These are phyloP conservation scores for Pseudobourletiella spinata DNA, from an alignment of 1,140 invertebrate genomes.

Conservation along the genomic window DNA sequence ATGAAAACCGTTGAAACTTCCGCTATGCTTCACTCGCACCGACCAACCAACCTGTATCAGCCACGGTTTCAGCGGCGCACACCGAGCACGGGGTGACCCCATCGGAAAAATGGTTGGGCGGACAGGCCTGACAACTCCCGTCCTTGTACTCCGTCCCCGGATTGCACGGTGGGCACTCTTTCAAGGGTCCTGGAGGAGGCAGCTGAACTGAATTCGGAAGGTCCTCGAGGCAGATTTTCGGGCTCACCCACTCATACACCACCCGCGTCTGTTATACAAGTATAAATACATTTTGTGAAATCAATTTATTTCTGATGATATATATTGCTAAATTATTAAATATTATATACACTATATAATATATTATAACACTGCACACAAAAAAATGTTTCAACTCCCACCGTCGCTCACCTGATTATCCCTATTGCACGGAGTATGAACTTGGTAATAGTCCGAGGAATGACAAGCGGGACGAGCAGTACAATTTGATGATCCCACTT, in stretches of 20 bases:
- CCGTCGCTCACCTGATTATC: conserved; percentile 42
- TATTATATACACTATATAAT: too few relatives aligned
- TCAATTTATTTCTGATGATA: too few relatives aligned
- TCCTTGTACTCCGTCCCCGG: conserved; percentile 47
- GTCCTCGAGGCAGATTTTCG: conserved; percentile 47
- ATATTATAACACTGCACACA: too few relatives aligned
- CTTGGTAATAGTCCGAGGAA: conserved; percentile 48
- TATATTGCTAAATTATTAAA: too few relatives aligned
- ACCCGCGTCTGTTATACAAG: conserved; percentile 41
- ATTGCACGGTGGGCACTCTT: conserved; percentile 47
- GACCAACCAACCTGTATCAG: conserved; percentile 46
- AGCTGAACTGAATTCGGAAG: conserved; percentile 40
- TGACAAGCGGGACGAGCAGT: conserved; percentile 46
- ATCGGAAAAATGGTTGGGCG: conserved; percentile 37
- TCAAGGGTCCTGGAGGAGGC: conserved; percentile 39
- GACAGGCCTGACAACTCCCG: conserved; percentile 43
- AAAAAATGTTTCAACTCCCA: too few relatives aligned
- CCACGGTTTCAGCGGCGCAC: conserved; percentile 48
- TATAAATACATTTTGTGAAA: not conserved
- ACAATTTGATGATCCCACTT: conserved; percentile 44
- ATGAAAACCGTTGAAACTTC: too few relatives aligned
- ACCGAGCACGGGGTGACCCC: conserved; percentile 41
- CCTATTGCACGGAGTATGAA: conserved; percentile 45
- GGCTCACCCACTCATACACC: conserved; percentile 49
- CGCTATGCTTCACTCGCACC: too few relatives aligned